Evolutionary conservation across 2,113 vertebrate genomes (phyloP), one percentile per base, ranked within the genome.

Genomic region (Mustela lutreola): DNA sequence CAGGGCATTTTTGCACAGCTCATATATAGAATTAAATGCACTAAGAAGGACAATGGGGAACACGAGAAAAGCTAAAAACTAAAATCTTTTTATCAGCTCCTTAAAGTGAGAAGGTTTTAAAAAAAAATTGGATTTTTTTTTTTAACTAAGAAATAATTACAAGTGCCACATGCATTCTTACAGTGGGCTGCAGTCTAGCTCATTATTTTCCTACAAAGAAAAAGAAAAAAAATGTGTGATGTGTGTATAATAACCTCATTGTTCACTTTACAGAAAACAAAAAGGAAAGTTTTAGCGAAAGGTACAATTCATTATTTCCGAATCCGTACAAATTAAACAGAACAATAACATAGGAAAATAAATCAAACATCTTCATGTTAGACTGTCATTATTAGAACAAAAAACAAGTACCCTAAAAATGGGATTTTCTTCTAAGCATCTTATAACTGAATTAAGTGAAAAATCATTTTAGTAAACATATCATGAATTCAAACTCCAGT

Each of bases 261-360:
- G 45, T 85, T 95, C 67, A 97, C 83, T 89, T 88, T 94, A 82
- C 88, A 73, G 60, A 70, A 83, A 94, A 98, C 87, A 97, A 97
- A 97, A 85, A 83, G 60, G 11, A 80, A 97, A 96, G 60, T 95
- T 97, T 98, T 94, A 98, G 97, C 96, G 91, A 91, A 98, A 98
- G 97, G 91, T 94, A 2, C 80, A 95, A 93, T 91, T 94, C 91
- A 91, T 93, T 98, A 97, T 97, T 97, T 90, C 90, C 31, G 31
- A 90, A 97, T 93, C 82, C 91, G 79, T 97, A 97, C 91, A 96
- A 98, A 98, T 95, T 97, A 98, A 98, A 91, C 11, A n/a, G 92
- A 91, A 97, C 90, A 96, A 97, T 75, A 70, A 98, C 63, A 87
- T 0, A 2, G 3, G 83, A 97, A 97, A 98, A 96, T 90, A 98